phyloP scores from a whole-genome alignment of 2,888 invertebrate species.

The Pharmacophagus antenor region DNA sequence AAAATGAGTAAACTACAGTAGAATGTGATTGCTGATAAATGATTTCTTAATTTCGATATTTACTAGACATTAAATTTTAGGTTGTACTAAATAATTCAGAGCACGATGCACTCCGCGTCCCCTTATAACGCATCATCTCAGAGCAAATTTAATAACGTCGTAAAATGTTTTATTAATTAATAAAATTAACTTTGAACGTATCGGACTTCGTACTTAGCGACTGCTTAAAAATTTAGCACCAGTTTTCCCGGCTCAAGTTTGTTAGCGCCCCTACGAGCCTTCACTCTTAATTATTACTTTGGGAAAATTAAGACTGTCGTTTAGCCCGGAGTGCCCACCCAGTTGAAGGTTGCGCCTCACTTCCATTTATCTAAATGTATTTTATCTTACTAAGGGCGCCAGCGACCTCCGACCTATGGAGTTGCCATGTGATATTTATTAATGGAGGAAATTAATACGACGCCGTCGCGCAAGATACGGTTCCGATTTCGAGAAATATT shows the following conservation, averaged over 20 bases:
- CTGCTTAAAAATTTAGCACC: constrained; percentile 77
- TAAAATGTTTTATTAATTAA: constrained; percentile 61
- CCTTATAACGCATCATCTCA: constrained; percentile 9
- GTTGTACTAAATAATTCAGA: constrained; percentile 11
- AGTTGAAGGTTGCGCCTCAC: constrained; percentile 63
- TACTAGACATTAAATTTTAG: background rate
- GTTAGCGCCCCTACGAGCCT: constrained; percentile 66
- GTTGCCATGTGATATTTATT: constrained; percentile 41
- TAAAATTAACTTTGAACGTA: constrained; percentile 73
- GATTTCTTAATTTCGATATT: too few relatives aligned
- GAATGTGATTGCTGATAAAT: too few relatives aligned
- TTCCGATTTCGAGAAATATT: constrained; percentile 21
- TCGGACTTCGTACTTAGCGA: constrained; percentile 76
- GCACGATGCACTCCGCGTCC: constrained; percentile 12
- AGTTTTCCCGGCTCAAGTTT: constrained; percentile 53
- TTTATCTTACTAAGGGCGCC: constrained; percentile 70
- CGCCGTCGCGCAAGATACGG: constrained; percentile 9
- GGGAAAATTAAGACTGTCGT: constrained; percentile 81
- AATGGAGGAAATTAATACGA: constrained; percentile 17
- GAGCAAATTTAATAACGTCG: constrained; percentile 21
- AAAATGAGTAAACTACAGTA: too few relatives aligned
- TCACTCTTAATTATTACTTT: constrained; percentile 82
- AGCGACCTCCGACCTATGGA: constrained; percentile 45
- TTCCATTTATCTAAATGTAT: constrained; percentile 79
- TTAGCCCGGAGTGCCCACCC: constrained; percentile 68